Percentiles rank a stretch among this genome's conserved stretches.
These are phyloP conservation scores for Fistularia tabacaria DNA, from an alignment of 2,797 vertebrate genomes.

Conservation along the genomic window DNA sequence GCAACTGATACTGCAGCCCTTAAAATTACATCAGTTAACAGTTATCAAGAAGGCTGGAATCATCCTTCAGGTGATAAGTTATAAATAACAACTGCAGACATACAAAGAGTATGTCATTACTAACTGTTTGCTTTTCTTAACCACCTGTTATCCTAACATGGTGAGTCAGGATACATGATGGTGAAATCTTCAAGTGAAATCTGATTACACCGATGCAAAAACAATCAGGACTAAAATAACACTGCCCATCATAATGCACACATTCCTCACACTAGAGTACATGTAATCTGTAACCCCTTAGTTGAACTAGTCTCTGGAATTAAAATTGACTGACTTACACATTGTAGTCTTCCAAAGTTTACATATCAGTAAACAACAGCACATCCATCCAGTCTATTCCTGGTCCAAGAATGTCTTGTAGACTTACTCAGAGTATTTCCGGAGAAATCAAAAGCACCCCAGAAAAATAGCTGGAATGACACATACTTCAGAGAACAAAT, in stretches of 20 bases:
- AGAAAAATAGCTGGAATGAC: constrained; percentile 21
- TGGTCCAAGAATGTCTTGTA: constrained; percentile 31
- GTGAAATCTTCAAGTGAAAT: too few species aligned
- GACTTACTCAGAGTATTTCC: constrained; percentile 19
- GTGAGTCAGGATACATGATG: too few species aligned
- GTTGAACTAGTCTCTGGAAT: not conserved
- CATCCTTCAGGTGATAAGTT: constrained; percentile 15
- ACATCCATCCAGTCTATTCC: constrained; percentile 35
- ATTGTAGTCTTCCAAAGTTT: constrained; percentile 24
- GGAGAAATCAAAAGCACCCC: constrained; percentile 21
- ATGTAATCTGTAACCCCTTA: not conserved
- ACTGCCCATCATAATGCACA: too few species aligned
- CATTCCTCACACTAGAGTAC: too few species aligned
- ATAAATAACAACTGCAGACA: not conserved
- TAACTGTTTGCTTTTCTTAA: too few species aligned
- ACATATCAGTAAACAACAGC: constrained; percentile 20
- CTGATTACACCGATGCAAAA: too few species aligned
- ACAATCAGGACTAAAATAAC: too few species aligned
- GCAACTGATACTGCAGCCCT: constrained; percentile 31
- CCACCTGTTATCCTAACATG: too few species aligned
- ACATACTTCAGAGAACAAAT: constrained; percentile 26
- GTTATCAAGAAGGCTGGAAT: constrained; percentile 23
- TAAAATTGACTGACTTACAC: constrained; percentile 16
- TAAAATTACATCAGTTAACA: constrained; percentile 16
- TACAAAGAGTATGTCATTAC: too few species aligned